phyloP scores from a whole-genome alignment of 2,113 vertebrate genomes.

The Riparia riparia region DNA sequence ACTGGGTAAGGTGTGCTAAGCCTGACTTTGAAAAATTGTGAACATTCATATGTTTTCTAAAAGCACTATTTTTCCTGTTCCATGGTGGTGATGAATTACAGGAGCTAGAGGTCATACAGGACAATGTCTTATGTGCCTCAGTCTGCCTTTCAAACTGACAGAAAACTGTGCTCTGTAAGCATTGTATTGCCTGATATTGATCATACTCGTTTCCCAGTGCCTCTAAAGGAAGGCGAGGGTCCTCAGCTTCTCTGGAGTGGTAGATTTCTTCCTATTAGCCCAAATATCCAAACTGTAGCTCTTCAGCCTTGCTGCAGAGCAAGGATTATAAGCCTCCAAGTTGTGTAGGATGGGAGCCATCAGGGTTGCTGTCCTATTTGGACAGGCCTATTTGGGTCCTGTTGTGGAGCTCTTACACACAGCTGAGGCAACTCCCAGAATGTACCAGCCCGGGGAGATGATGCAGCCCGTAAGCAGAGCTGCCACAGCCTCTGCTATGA shows the following conservation, averaged over 20 bases:
- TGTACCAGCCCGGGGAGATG: background rate
- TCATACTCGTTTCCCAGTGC: background rate
- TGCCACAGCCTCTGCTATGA: background rate
- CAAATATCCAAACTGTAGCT: background rate
- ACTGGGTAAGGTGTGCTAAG: background rate
- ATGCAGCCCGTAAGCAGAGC: background rate
- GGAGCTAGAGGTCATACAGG: background rate
- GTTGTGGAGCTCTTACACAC: background rate
- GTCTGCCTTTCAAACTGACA: background rate
- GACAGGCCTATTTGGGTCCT: background rate
- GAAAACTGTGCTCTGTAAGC: background rate
- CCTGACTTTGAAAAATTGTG: background rate
- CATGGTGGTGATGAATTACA: background rate
- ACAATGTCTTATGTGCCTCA: accelerated
- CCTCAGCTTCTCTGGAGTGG: background rate
- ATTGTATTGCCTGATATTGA: background rate
- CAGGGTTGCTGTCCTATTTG: background rate
- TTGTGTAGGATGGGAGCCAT: background rate
- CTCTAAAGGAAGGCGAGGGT: background rate
- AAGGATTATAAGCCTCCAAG: background rate
- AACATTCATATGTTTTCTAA: background rate
- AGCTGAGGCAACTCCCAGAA: background rate
- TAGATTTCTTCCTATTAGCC: background rate
- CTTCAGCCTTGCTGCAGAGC: accelerated
- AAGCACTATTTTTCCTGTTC: background rate